Evolutionary conservation across 2,888 invertebrate genomes (phyloP).

Genomic region (Drosophila recens): DNA sequence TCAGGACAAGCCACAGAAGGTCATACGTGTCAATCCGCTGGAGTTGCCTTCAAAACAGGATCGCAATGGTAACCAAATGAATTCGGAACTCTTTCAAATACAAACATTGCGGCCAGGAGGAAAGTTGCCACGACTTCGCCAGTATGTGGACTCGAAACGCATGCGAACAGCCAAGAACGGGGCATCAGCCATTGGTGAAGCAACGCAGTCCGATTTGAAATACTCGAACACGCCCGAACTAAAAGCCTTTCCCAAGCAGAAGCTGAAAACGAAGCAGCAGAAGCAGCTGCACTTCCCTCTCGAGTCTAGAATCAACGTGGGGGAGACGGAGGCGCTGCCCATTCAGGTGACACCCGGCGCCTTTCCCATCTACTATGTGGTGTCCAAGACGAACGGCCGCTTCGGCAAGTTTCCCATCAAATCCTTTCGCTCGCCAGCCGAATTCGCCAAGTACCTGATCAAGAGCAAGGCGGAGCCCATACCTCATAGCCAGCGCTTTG

Average conservation of each 20-base stretch:
- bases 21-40: slow-evolving; percentile 81
- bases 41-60: slow-evolving; percentile 76
- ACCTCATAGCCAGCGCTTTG: slow-evolving; percentile 55
- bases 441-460: slow-evolving; percentile 80
- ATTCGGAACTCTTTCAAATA: slow-evolving; percentile 81
- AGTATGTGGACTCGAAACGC: slow-evolving; percentile 70
- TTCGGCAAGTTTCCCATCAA: slow-evolving; percentile 83
- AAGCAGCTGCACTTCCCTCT: slow-evolving; percentile 74
- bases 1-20: slow-evolving; percentile 79
- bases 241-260: slow-evolving; percentile 76
- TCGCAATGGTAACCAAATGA: slow-evolving; percentile 59
- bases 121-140: slow-evolving; percentile 43
- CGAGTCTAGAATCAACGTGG: slow-evolving; percentile 47
- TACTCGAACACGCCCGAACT: slow-evolving; percentile 56
- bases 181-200: slow-evolving; percentile 38
- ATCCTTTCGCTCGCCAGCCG: slow-evolving; percentile 75
- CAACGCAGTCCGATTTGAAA: slow-evolving; percentile 67
- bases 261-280: slow-evolving; percentile 65
- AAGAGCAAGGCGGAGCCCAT: slow-evolving; percentile 76
- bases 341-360: slow-evolving; percentile 81
- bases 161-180: slow-evolving; percentile 57
- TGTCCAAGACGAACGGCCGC: slow-evolving; percentile 83
- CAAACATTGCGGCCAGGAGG: slow-evolving; percentile 68
- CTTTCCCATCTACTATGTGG: slow-evolving; percentile 83
- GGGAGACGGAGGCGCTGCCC: slow-evolving; percentile 66